Evolutionary conservation across 2,797 vertebrate genomes (phyloP), one percentile per base, ranked within the genome.

Genomic region (Atherinosoma microstoma): DNA sequence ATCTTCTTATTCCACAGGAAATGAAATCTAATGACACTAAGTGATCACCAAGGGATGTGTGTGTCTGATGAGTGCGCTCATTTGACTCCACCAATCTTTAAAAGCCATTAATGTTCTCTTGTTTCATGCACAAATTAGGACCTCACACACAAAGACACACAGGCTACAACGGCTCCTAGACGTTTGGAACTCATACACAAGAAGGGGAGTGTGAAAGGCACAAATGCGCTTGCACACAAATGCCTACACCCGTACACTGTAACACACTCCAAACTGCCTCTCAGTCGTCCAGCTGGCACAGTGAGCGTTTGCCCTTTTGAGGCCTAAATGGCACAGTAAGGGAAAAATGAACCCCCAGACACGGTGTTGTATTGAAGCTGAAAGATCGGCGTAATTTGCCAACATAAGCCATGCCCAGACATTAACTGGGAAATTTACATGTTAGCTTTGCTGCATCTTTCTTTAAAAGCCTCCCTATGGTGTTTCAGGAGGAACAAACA

Each of bases 41-140:
- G 89, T 82, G 86, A 92, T 92, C 84, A 86, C 86, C 87, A 47
- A 78, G 76, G 83, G 87, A 49, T 49, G 81, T 88, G 89, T 78
- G 82, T 78, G 81, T 89, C 85, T 90, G 91, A 92, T 90, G 89
- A 91, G 89, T 45, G 20, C 12, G 34, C 89, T 90, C 88, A 84
- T 91, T 91, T 92, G 91, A 93, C 90, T 92, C 81, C 78, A 83
- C 86, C 76, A 65, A 91, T 94, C 87, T 93, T 92, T 89, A 88
- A 90, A 92, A 89, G 78, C 81, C 92, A 92, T 93, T 93, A 93
- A 89, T 79, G 49, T 84, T 88, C 86, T 92, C 79, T 75, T 83
- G 85, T 93, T 92, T 89, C 82, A 87, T 67, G 75, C 84, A 47
- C 84, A 85, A 77, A 88, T 87, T 75, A 79, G 63, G 61, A 70